Evolutionary conservation across 2,888 invertebrate species (phyloP).

Genomic region (Pachydiplax longipennis): DNA sequence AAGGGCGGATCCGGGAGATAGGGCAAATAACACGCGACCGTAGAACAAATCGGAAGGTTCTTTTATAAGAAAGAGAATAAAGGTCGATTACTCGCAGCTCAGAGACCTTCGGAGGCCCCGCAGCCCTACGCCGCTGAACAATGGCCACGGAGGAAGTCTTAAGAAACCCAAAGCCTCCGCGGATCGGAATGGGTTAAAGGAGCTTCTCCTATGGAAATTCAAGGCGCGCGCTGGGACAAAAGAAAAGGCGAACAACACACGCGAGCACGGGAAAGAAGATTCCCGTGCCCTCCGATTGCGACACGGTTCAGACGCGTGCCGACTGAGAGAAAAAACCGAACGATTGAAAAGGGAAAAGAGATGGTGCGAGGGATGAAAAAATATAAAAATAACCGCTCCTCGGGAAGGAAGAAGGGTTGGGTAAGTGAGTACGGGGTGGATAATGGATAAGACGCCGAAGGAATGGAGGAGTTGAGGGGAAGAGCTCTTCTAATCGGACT

Average conservation of each 20-base stretch:
- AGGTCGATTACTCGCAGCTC: neutral
- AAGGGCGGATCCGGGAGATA: neutral
- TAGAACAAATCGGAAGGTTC: neutral
- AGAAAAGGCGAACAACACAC: neutral
- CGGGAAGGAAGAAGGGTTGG: neutral
- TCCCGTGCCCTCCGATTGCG: neutral
- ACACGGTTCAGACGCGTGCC: neutral
- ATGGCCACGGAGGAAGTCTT: neutral
- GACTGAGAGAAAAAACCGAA: neutral
- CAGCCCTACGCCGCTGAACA: neutral
- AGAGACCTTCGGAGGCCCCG: no score
- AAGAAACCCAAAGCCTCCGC: neutral
- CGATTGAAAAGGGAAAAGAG: neutral
- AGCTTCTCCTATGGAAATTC: neutral
- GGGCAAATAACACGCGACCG: neutral
- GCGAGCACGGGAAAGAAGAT: neutral
- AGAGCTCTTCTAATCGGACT: neutral
- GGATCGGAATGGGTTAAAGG: neutral
- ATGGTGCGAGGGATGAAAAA: neutral
- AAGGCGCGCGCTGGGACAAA: neutral
- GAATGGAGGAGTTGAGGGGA: neutral
- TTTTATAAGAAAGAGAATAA: neutral
- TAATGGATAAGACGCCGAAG: neutral
- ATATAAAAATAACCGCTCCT: constrained; percentile 7
- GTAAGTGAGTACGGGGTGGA: neutral